Percentiles rank a stretch among this genome's conserved stretches.
These are phyloP conservation scores for Temnothorax ravouxi DNA, from an alignment of 2,888 invertebrate species.

Conservation along the genomic window DNA sequence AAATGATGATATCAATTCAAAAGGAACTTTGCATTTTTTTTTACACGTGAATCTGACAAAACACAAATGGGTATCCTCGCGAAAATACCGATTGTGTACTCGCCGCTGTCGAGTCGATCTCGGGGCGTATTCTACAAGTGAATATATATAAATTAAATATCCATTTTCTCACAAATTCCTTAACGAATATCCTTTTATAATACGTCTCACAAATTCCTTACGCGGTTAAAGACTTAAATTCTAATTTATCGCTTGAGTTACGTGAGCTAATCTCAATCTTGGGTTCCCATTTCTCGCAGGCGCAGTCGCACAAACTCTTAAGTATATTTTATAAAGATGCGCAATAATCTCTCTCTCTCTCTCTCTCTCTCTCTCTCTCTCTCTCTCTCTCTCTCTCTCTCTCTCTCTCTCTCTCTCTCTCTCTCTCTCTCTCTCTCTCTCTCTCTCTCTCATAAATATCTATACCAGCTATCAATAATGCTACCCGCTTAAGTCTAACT, in stretches of 20 bases:
- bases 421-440: too few relatives aligned
- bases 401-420: neutral
- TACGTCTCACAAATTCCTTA: conserved; percentile 51
- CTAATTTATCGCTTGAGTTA: conserved; percentile 66
- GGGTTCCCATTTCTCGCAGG: conserved; percentile 56
- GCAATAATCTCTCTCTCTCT: conserved; percentile 15
- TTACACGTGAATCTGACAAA: conserved; percentile 4
- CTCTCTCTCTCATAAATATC: conserved; percentile 29
- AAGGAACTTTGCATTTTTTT: neutral
- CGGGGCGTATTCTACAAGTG: conserved; percentile 33
- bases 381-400: neutral
- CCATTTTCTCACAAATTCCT: conserved; percentile 65
- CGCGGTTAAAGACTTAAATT: conserved; percentile 66
- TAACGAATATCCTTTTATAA: conserved; percentile 49
- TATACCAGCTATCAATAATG: conserved; percentile 38
- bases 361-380: conserved; percentile 14
- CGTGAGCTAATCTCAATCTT: conserved; percentile 77
- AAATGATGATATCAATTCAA: neutral
- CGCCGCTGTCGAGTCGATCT: conserved; percentile 52
- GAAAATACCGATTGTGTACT: neutral
- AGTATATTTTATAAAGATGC: conserved; percentile 46
- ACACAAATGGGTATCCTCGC: neutral
- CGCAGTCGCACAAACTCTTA: conserved; percentile 17
- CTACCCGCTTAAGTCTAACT: conserved; percentile 42
- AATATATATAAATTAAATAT: conserved; percentile 73